Percentiles rank a stretch among this genome's conserved stretches.
phyloP scores from a whole-genome alignment of 2,797 vertebrate genomes.

The Cygnus olor region DNA sequence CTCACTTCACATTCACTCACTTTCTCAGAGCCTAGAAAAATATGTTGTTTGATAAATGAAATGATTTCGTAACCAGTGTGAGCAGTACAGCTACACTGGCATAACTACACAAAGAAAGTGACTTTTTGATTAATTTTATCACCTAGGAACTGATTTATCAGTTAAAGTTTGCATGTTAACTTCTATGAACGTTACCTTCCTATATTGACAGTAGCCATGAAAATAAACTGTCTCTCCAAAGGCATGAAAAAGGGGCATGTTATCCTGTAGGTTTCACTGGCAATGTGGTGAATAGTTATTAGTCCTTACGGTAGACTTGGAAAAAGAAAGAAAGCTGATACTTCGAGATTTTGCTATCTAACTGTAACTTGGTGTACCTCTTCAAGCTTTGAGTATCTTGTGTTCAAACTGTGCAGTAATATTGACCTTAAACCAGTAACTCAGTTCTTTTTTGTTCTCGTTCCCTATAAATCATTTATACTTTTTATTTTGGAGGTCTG shows the following conservation, averaged over 20 bases:
- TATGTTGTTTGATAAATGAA: background rate
- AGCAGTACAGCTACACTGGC: background rate
- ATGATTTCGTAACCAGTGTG: background rate
- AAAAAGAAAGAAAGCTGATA: background rate
- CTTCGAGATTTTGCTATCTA: background rate
- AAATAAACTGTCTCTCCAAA: too few relatives aligned
- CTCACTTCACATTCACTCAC: too few relatives aligned
- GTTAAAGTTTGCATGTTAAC: background rate
- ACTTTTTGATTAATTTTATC: background rate
- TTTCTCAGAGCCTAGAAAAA: background rate
- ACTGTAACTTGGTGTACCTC: background rate
- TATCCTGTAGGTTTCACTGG: background rate
- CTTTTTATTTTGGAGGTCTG: background rate
- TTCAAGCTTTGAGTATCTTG: background rate
- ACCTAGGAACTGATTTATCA: background rate
- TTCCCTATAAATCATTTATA: background rate
- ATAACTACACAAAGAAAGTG: background rate
- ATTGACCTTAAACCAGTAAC: background rate
- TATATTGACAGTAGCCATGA: too few relatives aligned
- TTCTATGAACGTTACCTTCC: background rate
- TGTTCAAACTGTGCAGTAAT: background rate
- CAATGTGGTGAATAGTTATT: rapidly evolving
- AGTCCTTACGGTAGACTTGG: rapidly evolving
- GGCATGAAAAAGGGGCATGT: rapidly evolving
- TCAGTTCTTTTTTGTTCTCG: background rate